These are phyloP conservation scores for Bubo blakistoni DNA, from an alignment of 2,113 vertebrate genomes.

Conservation along the genomic window DNA sequence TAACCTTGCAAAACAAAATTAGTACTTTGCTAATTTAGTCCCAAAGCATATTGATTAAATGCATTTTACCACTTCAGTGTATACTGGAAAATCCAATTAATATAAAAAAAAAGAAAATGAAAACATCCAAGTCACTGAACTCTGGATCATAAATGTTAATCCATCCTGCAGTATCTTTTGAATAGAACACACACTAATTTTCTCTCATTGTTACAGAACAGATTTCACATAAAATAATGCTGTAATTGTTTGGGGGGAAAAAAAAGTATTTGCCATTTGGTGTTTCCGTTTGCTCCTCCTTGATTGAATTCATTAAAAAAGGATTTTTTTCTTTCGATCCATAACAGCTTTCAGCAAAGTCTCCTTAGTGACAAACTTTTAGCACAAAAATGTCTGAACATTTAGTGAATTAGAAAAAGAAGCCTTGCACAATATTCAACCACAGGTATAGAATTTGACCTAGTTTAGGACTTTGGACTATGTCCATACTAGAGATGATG, in stretches of 20 bases:
- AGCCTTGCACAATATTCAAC: background rate
- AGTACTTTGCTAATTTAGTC: constrained; percentile 69
- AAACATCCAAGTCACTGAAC: constrained; percentile 65
- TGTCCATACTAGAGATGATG: background rate
- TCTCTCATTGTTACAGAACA: constrained; percentile 67
- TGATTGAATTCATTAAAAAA: constrained; percentile 30
- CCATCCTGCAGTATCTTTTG: constrained; percentile 46
- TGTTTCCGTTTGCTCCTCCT: constrained; percentile 32
- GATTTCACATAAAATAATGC: constrained; percentile 60
- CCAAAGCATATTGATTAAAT: constrained; percentile 72
- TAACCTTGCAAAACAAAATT: constrained; percentile 69
- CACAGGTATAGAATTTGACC: background rate
- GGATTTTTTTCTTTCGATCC: background rate
- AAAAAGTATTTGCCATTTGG: constrained; percentile 55
- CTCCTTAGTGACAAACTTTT: background rate
- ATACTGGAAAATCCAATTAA: constrained; percentile 72
- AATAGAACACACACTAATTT: constrained; percentile 57
- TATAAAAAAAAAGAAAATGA: constrained; percentile 60
- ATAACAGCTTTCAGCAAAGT: background rate
- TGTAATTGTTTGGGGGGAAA: constrained; percentile 3
- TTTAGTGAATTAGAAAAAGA: background rate
- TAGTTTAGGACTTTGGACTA: background rate
- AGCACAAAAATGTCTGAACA: background rate
- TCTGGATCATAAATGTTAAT: constrained; percentile 67
- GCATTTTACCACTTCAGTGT: constrained; percentile 62